A percentile compares a stretch with the other conserved stretches of the same genome.
phyloP scores from a whole-genome alignment of 2,888 invertebrate species.

The Spodoptera exigua region DNA sequence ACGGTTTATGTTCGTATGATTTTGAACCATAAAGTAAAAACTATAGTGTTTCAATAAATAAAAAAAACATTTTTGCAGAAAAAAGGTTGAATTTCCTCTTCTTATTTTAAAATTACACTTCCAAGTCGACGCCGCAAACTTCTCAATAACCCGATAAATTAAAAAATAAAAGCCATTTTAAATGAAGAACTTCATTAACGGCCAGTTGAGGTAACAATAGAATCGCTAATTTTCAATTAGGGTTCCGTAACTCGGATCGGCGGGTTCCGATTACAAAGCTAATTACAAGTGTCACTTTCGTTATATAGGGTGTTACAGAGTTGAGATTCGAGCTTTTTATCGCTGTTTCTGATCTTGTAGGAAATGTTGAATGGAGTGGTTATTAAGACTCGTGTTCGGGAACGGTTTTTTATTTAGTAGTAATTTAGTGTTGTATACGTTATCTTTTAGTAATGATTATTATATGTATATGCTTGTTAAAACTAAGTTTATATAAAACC shows the following conservation, averaged over 20 bases:
- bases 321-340: conserved; percentile 38
- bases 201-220: conserved; percentile 66
- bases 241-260: conserved; percentile 67
- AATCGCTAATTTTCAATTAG: conserved; percentile 80
- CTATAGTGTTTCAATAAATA: no score
- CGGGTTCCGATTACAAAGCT: conserved; percentile 81
- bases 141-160: conserved; percentile 12
- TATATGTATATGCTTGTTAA: no score
- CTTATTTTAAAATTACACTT: neutral
- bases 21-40: no score
- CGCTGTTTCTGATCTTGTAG: conserved; percentile 31
- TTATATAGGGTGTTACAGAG: conserved; percentile 56
- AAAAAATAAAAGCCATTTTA: conserved; percentile 48
- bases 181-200: conserved; percentile 71
- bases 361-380: conserved; percentile 22
- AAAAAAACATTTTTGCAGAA: neutral
- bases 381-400: conserved; percentile 1
- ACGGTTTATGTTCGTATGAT: no score
- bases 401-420: conserved; percentile 31
- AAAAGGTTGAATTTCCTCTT: neutral
- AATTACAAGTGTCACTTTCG: conserved; percentile 83
- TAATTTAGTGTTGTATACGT: conserved; percentile 2
- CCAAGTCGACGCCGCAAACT: neutral
- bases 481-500: no score
- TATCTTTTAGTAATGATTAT: no score